Base-by-base conservation (phyloP, 2,888 invertebrate genomes). In the Mystacides longicornis region DNA sequence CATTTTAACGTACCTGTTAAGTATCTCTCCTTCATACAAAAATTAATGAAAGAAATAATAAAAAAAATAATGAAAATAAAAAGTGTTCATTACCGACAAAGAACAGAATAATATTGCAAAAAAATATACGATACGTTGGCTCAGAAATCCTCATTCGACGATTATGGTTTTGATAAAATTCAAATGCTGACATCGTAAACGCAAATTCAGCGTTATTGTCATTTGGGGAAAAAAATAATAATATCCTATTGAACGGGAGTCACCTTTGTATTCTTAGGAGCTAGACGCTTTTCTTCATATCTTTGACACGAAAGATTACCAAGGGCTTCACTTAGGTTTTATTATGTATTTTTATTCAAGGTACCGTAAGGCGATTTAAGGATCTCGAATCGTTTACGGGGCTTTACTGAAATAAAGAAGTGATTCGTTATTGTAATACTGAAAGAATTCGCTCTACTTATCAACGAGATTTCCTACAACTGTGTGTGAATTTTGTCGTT, bases 161-260 rank as follows among this genome's bases (percentile, higher is more conserved):
- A 50, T 50, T 33, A 50, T 19, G 31, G 33, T 27, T 50, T 50
- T 50, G 31, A 50, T 33, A 33, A 50, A 50, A 50, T 33, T 33
- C 27, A 50, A 21, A 33, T 21, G 50, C 50, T 21, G 21, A 19
- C 19, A 20, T 19, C 46, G 18, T 14, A 19, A 21, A 21, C 19
- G 46, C 46, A 21, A 46, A 46, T 46, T 46, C 19, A 19, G 46
- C 19, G 9, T 19, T 46, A 37, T 46, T 46, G 18, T 46, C 46
- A 19, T 46, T 20, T 20, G 2, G 19, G 20, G 20, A 37, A 16
- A 27, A 27, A 11, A 27, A 11, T 27, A 27, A 27, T 5, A 7
- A 37, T 37, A 37, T 37, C 16, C 37, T 7, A 37, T 37, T 37
- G 37, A 37, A 37, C 3, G 37, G 16, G 16, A 37, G 37, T 37